phyloP scores from a whole-genome alignment of 2,797 vertebrate genomes.

The Dermochelys coriacea region DNA sequence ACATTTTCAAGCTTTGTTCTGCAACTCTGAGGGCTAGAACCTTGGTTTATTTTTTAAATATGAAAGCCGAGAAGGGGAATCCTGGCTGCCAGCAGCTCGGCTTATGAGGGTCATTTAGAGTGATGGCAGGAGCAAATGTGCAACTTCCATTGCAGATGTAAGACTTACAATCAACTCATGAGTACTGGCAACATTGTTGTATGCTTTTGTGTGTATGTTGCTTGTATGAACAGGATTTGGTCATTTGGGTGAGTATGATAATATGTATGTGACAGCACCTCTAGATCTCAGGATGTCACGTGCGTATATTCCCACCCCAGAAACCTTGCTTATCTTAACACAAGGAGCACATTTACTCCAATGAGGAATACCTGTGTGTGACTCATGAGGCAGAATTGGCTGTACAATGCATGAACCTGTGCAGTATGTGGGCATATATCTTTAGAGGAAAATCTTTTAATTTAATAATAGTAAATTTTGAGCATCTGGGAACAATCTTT shows the following conservation, averaged over 20 bases:
- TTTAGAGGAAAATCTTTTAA: not conserved
- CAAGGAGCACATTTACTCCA: not conserved
- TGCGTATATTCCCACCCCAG: not conserved
- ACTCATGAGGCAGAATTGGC: not conserved
- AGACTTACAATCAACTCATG: not conserved
- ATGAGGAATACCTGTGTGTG: not conserved
- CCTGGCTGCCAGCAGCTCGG: not conserved
- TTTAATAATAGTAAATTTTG: not conserved
- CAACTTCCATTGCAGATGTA: not conserved
- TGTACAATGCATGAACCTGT: not conserved
- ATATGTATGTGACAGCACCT: not conserved
- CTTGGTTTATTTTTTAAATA: not conserved
- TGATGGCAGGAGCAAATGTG: not conserved
- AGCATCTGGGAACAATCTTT: constrained; percentile 3
- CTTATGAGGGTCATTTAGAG: not conserved
- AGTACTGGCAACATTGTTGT: not conserved
- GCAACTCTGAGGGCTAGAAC: not conserved
- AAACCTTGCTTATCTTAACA: not conserved
- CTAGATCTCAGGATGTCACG: not conserved
- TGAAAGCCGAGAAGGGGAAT: not conserved
- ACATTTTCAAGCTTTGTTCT: not conserved
- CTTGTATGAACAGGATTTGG: not conserved
- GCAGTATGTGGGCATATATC: not conserved
- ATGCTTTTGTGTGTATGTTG: not conserved
- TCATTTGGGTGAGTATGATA: not conserved